Evolutionary conservation across 92 coral and sea anemone species (phyloP), one percentile per base, ranked within the genome.

Genomic region (Parazoanthus darwini): DNA sequence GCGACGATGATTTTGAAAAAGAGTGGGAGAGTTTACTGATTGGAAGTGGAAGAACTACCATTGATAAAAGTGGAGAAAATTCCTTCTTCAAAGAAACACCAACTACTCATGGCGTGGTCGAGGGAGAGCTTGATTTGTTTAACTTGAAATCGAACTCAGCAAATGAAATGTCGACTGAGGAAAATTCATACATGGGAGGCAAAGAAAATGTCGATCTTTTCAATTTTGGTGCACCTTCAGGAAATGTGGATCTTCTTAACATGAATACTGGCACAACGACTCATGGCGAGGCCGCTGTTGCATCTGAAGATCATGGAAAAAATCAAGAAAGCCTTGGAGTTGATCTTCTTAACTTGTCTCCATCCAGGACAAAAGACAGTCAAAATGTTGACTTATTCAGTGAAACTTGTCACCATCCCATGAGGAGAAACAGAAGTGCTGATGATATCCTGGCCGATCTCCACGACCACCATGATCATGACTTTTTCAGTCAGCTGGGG

Each of bases 341-440:
- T 50, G 90, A 71, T 70, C 78, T 83, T 26, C 87, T 82, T 68
- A 73, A 85, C 42, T 10, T 78, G 50, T 66, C 92, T 7, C 79
- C 82, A 3, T 81, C 89, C 25, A 90, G 78, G 37, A 77, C 96
- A 35, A 88, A 78, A 81, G 93, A 91, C 84, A 93, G 94, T 86
- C 96, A 93, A 72, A 94, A 95, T 59, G 96, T 95, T 15, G 98
- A 95, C 88, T 84, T 95, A 56, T 88, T 93, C 86, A 91, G 94
- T 66, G 98, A 92, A 18, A 82, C 93, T 13, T 94, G 82, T 9
- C 89, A 91, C 56, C 76, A 81, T 25, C 84, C 77, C 9, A 92
- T 96, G 91, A 94, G 89, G 48, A 82, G 99, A 36, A 97, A 97
- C 80, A 91, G 86, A 78, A 97, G 99, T 66, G 98, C 98, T 3